A percentile compares a stretch with the other conserved stretches of the same genome.
Conservation (phyloP, 2,113 vertebrate species). For the Cyprinodon tularosa region DNA sequence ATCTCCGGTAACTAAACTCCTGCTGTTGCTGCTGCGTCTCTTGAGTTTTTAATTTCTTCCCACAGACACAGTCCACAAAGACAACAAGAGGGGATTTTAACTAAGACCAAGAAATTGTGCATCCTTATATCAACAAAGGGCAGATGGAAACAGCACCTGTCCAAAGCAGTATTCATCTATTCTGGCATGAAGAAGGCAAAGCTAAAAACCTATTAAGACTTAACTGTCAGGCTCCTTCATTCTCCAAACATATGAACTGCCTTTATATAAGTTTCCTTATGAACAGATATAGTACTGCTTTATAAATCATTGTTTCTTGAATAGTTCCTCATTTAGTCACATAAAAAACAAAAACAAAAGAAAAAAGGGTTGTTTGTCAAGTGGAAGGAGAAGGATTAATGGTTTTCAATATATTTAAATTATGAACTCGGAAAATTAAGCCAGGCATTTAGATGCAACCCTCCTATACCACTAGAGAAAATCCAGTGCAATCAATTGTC, state of each 20-base stretch:
- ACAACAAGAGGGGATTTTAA: not conserved
- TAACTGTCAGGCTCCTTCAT: not conserved
- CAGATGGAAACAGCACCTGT: not conserved
- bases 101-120: not conserved
- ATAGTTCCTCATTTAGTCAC: too few species aligned
- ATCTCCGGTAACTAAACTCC: not conserved
- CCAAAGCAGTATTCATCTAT: not conserved
- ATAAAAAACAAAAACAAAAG: too few species aligned
- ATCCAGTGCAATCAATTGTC: too few species aligned
- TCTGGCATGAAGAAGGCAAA: not conserved
- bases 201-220: not conserved
- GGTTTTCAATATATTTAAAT: too few species aligned
- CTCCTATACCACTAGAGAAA: too few species aligned
- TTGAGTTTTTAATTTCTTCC: not conserved
- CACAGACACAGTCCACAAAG: constrained; percentile 1
- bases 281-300: too few species aligned
- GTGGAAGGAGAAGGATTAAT: too few species aligned
- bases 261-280: too few species aligned
- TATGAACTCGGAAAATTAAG: too few species aligned
- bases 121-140: not conserved
- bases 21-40: not conserved
- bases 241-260: not conserved
- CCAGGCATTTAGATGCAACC: too few species aligned
- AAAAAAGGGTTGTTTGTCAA: too few species aligned
- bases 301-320: too few species aligned